phyloP scores from a whole-genome alignment of 2,797 vertebrate species.

The Pseudomugil tenellus region DNA sequence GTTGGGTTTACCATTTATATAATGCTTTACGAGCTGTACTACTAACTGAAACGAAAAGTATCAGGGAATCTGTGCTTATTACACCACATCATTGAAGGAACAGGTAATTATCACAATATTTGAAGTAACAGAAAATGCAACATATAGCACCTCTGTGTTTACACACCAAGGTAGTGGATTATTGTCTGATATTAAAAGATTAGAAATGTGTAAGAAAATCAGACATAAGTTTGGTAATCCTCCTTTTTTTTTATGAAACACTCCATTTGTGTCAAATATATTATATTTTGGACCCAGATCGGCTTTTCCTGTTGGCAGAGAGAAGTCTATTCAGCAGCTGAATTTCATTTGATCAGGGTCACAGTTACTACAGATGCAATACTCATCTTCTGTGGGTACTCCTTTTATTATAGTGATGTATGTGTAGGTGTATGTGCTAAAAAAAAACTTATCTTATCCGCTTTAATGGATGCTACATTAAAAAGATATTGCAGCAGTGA shows the following conservation, averaged over 20 bases:
- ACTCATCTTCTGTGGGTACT: slow-evolving; percentile 13
- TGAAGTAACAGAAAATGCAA: neutral
- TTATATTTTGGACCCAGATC: slow-evolving; percentile 33
- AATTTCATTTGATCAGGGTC: slow-evolving; percentile 28
- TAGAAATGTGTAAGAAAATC: slow-evolving; percentile 40
- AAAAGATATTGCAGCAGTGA: slow-evolving; percentile 17
- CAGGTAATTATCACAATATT: slow-evolving; percentile 14
- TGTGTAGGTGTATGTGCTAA: neutral
- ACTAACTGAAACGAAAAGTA: neutral
- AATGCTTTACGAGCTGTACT: neutral
- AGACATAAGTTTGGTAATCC: slow-evolving; percentile 31
- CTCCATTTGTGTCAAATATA: slow-evolving; percentile 26
- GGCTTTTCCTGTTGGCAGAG: slow-evolving; percentile 37
- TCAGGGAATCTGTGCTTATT: neutral
- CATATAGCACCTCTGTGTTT: slow-evolving; percentile 40
- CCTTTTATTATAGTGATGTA: slow-evolving; percentile 9
- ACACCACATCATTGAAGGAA: slow-evolving; percentile 1
- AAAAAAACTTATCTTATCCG: neutral
- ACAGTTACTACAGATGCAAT: slow-evolving; percentile 27
- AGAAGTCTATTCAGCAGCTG: slow-evolving; percentile 39
- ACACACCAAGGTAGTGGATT: slow-evolving; percentile 31
- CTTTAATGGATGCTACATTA: slow-evolving; percentile 9
- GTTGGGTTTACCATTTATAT: neutral
- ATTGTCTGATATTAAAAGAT: slow-evolving; percentile 46
- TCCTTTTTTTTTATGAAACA: slow-evolving; percentile 5